phyloP scores from a whole-genome alignment of 2,888 invertebrate species.

The Barypeithes pellucidus region DNA sequence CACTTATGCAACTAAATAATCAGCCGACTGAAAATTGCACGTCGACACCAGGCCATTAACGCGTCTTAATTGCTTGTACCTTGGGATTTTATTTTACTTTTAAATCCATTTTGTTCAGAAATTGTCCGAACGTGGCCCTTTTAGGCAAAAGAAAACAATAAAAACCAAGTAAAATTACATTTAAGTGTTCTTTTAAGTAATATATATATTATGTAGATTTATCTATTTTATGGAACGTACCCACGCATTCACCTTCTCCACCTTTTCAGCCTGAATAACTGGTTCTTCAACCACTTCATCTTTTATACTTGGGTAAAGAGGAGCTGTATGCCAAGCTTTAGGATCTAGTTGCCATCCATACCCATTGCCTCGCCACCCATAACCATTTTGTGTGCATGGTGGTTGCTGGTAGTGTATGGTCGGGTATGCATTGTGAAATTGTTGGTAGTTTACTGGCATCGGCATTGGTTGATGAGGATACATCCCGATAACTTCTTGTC shows the following conservation, averaged over 20 bases:
- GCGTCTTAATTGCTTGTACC: no score
- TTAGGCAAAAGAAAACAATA: no score
- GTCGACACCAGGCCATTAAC: no score
- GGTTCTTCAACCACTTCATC: conserved; percentile 65
- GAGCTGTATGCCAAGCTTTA: conserved; percentile 64
- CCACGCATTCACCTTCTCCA: conserved; percentile 66
- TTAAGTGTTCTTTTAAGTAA: no score
- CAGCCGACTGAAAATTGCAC: no score
- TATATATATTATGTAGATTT: not conserved
- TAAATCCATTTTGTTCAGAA: no score
- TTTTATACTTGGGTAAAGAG: conserved; percentile 59
- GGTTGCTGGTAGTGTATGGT: conserved; percentile 66
- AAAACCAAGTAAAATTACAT: no score
- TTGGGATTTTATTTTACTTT: no score
- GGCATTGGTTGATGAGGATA: conserved; percentile 43
- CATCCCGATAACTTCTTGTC: conserved; percentile 22
- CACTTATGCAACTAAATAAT: no score
- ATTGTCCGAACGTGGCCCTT: no score
- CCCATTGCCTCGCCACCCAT: conserved; percentile 70
- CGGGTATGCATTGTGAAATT: conserved; percentile 69
- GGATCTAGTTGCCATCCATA: conserved; percentile 70
- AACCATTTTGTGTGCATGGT: conserved; percentile 68
- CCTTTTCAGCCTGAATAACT: conserved; percentile 64
- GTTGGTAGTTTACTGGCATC: conserved; percentile 63
- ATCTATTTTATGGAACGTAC: conserved; percentile 61